phyloP scores from a whole-genome alignment of 92 coral and sea anemone species.

The Blastomussa wellsi region DNA sequence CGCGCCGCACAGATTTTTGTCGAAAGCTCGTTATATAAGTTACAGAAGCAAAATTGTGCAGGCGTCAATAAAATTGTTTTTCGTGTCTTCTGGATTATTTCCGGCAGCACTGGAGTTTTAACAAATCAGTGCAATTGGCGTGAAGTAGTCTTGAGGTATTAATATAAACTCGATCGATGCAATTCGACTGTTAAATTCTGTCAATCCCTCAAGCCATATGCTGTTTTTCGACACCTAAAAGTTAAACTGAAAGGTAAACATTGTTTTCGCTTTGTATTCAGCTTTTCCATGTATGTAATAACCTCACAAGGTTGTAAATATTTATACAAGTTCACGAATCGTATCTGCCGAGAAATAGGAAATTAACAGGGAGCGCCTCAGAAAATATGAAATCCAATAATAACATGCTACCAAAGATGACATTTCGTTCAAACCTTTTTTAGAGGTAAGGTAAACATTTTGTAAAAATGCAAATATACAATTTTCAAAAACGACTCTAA shows the following conservation, averaged over 20 bases:
- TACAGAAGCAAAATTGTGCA: not conserved
- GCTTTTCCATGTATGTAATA: not conserved
- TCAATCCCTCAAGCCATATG: not conserved
- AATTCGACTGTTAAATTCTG: not conserved
- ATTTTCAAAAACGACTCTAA: not conserved
- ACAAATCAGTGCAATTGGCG: not conserved
- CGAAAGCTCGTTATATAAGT: too few relatives aligned
- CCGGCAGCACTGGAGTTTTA: not conserved
- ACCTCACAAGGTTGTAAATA: constrained; percentile 1
- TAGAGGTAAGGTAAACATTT: too few relatives aligned
- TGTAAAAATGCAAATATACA: not conserved
- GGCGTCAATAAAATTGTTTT: too few relatives aligned
- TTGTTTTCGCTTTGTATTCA: not conserved
- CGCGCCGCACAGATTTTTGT: too few relatives aligned
- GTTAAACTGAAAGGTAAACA: not conserved
- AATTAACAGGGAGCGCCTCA: not conserved
- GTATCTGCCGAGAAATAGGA: not conserved
- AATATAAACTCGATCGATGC: not conserved
- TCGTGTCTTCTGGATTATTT: not conserved
- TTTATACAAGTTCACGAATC: not conserved
- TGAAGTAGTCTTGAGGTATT: not conserved
- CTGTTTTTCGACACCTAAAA: not conserved
- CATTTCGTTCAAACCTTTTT: not conserved
- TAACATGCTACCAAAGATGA: not conserved
- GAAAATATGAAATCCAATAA: not conserved